Percentiles rank a stretch among this genome's conserved stretches.
Evolutionary conservation across 2,888 invertebrate genomes (phyloP).

Genomic region (Deilephila porcellus): DNA sequence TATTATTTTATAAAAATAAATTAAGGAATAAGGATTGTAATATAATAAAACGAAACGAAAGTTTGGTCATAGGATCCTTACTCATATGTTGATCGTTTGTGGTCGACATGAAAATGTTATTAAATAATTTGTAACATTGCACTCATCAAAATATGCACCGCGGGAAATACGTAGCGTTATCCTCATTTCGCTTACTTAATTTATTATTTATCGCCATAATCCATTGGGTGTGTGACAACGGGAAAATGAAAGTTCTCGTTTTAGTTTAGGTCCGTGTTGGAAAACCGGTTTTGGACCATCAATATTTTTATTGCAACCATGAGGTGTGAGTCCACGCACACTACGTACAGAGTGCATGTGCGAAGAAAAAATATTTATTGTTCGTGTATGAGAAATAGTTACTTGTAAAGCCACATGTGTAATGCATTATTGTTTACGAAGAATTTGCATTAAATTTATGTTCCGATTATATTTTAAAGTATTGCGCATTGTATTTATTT

Average conservation of each 20-base stretch:
- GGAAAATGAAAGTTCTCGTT: not conserved
- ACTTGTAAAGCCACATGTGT: constrained; percentile 1
- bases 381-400: constrained; percentile 2
- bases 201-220: not conserved
- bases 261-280: not conserved
- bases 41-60: too few relatives aligned
- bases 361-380: not conserved
- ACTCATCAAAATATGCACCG: not conserved
- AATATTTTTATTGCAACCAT: not conserved
- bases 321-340: not conserved
- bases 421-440: constrained; percentile 29
- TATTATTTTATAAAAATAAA: too few relatives aligned
- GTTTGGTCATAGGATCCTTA: too few relatives aligned
- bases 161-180: constrained; percentile 17
- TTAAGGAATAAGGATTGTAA: too few relatives aligned
- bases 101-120: not conserved
- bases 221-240: not conserved
- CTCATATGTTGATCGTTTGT: not conserved
- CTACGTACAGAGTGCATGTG: not conserved
- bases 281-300: constrained; percentile 11
- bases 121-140: not conserved
- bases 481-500: constrained; percentile 9
- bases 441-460: constrained; percentile 8
- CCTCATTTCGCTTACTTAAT: not conserved
- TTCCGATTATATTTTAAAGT: constrained; percentile 35